Evolutionary conservation across 92 coral and sea anemone species (phyloP), one percentile per base, ranked within the genome.

Genomic region (Virgularia gustaviana): DNA sequence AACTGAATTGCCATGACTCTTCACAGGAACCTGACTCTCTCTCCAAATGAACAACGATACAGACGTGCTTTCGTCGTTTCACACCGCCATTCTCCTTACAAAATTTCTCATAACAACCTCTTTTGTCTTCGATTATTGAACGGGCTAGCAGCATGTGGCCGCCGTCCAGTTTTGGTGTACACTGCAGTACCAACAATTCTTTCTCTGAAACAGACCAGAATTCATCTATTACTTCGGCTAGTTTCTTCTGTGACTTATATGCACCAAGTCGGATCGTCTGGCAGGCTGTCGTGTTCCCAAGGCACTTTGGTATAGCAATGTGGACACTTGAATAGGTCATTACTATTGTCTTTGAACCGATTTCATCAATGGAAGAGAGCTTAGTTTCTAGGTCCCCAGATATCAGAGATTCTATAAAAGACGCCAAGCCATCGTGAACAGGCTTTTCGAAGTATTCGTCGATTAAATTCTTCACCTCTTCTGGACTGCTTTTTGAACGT

Each of bases 301-400:
- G 80, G 49, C 84, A 85, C 39, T 86, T 79, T 27, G 77, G 59
- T n/a, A 92, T 80, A 41, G 84, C 86, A 25, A 88, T 75, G 68
- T 89, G 88, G 65, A 91, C 80, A 78, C 81, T 89, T 59, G 89
- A 86, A 82, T 78, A 90, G 30, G 97, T 92, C 98, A 92, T 86
- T 39, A 92, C 76, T 7, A 92, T 59, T 24, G 90, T 70, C 57
- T 72, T 83, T 80, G 83, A 85, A 36, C 88, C 88, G 11, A 68
- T 68, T 10, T 68, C 61, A 44, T 65, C 39, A 4, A 38, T 20
- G 25, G 37, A 74, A 43, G 51, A 49, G 61, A 68, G 51, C 2
- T 45, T 32, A 5, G 45, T 25, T 31, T 68, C 38, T 18, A 30
- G 60, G 41, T 77, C 59, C 19, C 60, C 77, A 45, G 44, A 65